Conservation (phyloP, 1,140 invertebrate genomes). For the Proales similis region DNA sequence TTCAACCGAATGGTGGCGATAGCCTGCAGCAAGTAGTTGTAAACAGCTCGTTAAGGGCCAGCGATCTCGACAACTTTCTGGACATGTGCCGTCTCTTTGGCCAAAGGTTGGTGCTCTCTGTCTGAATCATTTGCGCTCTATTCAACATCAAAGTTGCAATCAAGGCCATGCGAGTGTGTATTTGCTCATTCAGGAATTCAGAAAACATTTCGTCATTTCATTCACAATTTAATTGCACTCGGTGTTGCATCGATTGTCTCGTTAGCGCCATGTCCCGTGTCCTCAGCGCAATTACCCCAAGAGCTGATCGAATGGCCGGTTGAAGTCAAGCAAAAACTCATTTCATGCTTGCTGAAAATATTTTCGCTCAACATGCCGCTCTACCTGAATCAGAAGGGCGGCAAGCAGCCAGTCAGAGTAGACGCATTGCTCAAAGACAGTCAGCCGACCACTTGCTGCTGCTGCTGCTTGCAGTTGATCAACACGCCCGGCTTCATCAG, state of each 20-base stretch:
- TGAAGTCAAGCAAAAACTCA: slow-evolving; percentile 15
- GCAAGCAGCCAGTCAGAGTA: background rate
- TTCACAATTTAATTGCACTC: slow-evolving; percentile 10
- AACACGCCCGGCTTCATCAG: background rate
- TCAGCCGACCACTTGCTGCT: background rate
- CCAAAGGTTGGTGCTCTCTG: slow-evolving; percentile 8
- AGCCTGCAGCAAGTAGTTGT: too few relatives aligned
- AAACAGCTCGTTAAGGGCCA: slow-evolving; percentile 2
- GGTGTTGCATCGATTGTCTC: background rate
- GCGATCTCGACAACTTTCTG: slow-evolving; percentile 15
- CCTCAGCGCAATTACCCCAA: too few relatives aligned
- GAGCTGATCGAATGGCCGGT: slow-evolving; percentile 5
- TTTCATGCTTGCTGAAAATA: background rate
- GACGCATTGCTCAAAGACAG: background rate
- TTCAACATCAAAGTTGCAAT: background rate
- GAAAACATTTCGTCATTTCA: slow-evolving; percentile 26
- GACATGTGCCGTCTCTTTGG: slow-evolving; percentile 16
- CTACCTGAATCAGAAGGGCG: slow-evolving; percentile 16
- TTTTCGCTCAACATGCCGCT: slow-evolving; percentile 26
- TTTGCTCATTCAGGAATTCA: slow-evolving; percentile 7
- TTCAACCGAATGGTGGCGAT: too few relatives aligned
- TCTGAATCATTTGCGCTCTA: background rate
- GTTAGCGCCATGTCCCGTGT: background rate
- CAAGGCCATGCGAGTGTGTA: slow-evolving; percentile 31
- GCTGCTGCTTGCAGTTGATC: background rate